Conservation (phyloP, 2,888 invertebrate species). For the Ochropleura plecta region DNA sequence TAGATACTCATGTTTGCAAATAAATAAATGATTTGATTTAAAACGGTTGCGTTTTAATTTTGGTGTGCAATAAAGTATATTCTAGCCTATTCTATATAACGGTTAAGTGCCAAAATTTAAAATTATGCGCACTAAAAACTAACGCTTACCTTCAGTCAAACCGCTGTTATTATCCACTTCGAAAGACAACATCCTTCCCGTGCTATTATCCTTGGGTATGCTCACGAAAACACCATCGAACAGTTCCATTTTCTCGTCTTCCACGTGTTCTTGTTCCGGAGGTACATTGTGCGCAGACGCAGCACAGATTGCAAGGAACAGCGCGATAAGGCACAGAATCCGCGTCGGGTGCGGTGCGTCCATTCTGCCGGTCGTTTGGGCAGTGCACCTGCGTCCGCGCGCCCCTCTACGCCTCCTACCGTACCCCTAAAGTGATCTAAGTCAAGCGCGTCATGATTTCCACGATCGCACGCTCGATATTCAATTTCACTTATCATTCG, state of each 20-base stretch:
- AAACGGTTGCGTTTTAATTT: too few relatives aligned
- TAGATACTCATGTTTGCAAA: too few relatives aligned
- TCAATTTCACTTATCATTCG: slow-evolving; percentile 59
- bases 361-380: slow-evolving; percentile 79
- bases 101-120: background rate
- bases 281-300: slow-evolving; percentile 65
- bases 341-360: slow-evolving; percentile 74
- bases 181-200: slow-evolving; percentile 78
- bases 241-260: slow-evolving; percentile 77
- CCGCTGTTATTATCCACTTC: slow-evolving; percentile 77
- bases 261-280: slow-evolving; percentile 52
- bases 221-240: slow-evolving; percentile 81
- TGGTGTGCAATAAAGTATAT: too few relatives aligned
- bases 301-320: slow-evolving; percentile 64
- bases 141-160: slow-evolving; percentile 76
- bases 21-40: too few relatives aligned
- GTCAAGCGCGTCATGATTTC: slow-evolving; percentile 43
- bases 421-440: slow-evolving; percentile 64
- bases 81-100: background rate
- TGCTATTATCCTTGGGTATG: slow-evolving; percentile 76
- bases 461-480: slow-evolving; percentile 47
- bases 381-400: slow-evolving; percentile 69
- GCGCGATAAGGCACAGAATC: slow-evolving; percentile 68
- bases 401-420: slow-evolving; percentile 66
- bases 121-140: background rate